These are phyloP conservation scores for Balaenoptera acutorostrata DNA, from an alignment of 2,113 vertebrate genomes.

Conservation along the genomic window DNA sequence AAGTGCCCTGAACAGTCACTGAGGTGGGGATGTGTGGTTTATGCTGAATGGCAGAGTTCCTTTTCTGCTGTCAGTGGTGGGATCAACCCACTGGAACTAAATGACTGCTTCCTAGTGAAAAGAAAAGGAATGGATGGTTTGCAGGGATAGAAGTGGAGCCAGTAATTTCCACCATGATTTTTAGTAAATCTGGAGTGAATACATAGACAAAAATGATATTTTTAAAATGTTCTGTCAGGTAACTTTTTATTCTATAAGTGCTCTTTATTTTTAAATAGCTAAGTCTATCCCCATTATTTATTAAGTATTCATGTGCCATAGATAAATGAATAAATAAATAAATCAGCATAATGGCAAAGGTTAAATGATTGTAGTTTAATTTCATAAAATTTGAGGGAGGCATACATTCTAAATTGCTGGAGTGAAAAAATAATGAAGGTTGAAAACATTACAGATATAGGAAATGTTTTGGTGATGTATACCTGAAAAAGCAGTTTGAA, in stretches of 20 bases:
- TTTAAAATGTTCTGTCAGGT: background rate
- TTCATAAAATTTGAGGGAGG: background rate
- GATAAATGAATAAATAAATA: background rate
- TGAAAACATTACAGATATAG: background rate
- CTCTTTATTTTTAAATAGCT: background rate
- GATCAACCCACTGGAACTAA: background rate
- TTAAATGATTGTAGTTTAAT: background rate
- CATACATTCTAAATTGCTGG: background rate
- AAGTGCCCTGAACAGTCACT: too few relatives aligned
- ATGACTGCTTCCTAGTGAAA: background rate
- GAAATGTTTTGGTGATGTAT: background rate
- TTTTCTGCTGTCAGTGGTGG: background rate
- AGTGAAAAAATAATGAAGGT: background rate
- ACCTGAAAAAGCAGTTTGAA: background rate
- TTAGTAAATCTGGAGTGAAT: background rate
- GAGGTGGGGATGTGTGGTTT: too few relatives aligned
- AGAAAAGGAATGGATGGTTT: background rate
- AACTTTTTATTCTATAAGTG: background rate
- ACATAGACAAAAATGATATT: background rate
- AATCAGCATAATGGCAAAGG: background rate
- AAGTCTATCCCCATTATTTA: background rate
- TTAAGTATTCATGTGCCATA: background rate
- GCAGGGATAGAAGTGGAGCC: background rate
- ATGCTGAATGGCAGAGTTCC: background rate
- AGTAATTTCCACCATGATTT: background rate